A percentile compares a stretch with the other conserved stretches of the same genome.
Conservation (phyloP, 1,140 invertebrate genomes). For the Leptinotarsa undecemlineata region DNA sequence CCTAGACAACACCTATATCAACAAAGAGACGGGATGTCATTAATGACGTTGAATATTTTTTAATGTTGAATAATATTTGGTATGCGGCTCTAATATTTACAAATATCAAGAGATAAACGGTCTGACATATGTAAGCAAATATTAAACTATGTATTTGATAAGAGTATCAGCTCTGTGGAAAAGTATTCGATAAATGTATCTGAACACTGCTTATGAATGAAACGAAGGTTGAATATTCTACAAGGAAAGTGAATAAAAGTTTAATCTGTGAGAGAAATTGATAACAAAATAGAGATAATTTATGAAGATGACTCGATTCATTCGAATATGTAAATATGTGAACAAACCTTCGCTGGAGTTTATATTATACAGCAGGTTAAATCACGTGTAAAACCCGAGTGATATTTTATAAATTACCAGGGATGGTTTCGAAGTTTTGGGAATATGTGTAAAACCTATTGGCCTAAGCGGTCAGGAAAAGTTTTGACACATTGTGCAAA, state of each 20-base stretch:
- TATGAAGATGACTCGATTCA: no score
- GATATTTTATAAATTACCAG: no score
- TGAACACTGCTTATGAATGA: neutral
- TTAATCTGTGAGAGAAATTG: neutral
- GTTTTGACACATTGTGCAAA: no score
- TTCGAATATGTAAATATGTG: no score
- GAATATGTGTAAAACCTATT: no score
- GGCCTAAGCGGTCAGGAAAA: no score
- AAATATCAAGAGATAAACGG: slow-evolving; percentile 2
- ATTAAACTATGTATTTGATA: neutral
- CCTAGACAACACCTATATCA: neutral
- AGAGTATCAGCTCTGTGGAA: neutral
- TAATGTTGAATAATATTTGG: slow-evolving; percentile 5
- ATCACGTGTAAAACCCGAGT: no score
- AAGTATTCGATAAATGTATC: neutral
- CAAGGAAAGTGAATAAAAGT: neutral
- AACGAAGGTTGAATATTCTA: neutral
- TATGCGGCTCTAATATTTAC: neutral
- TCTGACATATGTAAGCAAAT: slow-evolving; percentile 6
- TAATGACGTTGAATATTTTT: neutral
- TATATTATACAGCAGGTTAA: no score
- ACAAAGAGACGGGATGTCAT: neutral
- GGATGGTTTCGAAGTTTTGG: no score
- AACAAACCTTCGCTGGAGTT: no score
- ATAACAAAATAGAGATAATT: no score